These are phyloP conservation scores for Scotopteryx bipunctaria DNA, from an alignment of 2,888 invertebrate genomes.

Conservation along the genomic window DNA sequence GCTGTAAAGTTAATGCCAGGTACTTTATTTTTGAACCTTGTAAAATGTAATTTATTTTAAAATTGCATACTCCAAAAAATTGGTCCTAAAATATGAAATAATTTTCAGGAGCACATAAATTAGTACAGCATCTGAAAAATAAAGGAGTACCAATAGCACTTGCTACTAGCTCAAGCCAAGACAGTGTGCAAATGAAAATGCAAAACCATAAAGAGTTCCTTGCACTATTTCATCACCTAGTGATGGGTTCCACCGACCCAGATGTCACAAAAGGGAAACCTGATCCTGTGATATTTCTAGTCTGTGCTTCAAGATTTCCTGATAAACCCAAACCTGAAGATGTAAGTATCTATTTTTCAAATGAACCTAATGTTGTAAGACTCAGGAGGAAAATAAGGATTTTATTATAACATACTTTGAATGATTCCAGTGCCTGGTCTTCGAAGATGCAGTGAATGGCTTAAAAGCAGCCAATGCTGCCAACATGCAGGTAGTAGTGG, in stretches of 20 bases:
- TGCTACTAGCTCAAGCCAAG: slow-evolving; percentile 91
- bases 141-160: slow-evolving; percentile 91
- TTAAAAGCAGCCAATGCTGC: slow-evolving; percentile 90
- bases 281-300: slow-evolving; percentile 92
- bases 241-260: slow-evolving; percentile 91
- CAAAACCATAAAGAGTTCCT: slow-evolving; percentile 86
- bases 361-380: no score
- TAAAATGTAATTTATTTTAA: no score
- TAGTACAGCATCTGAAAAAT: slow-evolving; percentile 89
- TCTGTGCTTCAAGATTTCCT: slow-evolving; percentile 89
- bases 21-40: slow-evolving; percentile 51
- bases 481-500: slow-evolving; percentile 93
- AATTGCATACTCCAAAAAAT: no score
- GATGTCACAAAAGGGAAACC: slow-evolving; percentile 94
- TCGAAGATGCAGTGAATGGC: slow-evolving; percentile 96
- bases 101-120: slow-evolving; percentile 87
- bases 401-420: not conserved
- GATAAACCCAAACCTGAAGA: slow-evolving; percentile 85
- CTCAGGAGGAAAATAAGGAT: no score
- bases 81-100: no score
- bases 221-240: slow-evolving; percentile 87
- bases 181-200: slow-evolving; percentile 88
- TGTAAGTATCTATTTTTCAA: no score
- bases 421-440: slow-evolving; percentile 88
- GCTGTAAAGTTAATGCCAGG: slow-evolving; percentile 88